Base-by-base conservation (phyloP, 2,797 vertebrate species). In the Hapalemur alaotrensis region DNA sequence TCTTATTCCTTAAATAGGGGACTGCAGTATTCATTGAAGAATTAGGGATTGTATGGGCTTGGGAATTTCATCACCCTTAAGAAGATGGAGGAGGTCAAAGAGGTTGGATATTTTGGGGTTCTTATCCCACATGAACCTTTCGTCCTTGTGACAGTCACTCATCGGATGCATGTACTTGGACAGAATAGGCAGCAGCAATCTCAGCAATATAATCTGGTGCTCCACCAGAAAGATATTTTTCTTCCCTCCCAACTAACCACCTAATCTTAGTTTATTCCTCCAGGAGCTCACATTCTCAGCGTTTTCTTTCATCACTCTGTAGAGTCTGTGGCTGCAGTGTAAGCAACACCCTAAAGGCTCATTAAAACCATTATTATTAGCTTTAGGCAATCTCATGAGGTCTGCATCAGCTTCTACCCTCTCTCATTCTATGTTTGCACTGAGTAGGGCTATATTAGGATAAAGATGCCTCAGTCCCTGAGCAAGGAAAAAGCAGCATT, bases 311-410 rank as follows among this genome's bases (percentile, higher is more conserved):
- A n/a, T 25, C 50, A 61, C 50, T 89, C 57, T 52, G 5, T n/a
- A 69, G 38, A 48, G 32, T 50, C 22, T 69, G 32, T 86, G 54
- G 76, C 32, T 93, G 12, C 61, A 76, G 6, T 76, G 30, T 65
- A 96, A 95, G 50, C 3, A 93, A 38, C 7, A 83, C 82, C 10
- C 0, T 0, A 91, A 86, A 0, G 41, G 6, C 46, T 96, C 91
- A 73, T 95, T 97, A 93, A 94, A 70, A 54, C 12, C 18, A 79
- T 32, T 85, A 57, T 43, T 10, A 4, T 75, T 91, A 91, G 43
- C 35, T 81, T 95, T 89, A 80, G 85, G 96, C 57, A 94, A 69
- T 76, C 81, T 70, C 41, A 0, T 50, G 87, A 69, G 86, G n/a
- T 70, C 78, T 89, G 20, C 17, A 32, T 84, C 38, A 92, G 54